Evolutionary conservation across 2,888 invertebrate species (phyloP).

Genomic region (Ligdia adustata): DNA sequence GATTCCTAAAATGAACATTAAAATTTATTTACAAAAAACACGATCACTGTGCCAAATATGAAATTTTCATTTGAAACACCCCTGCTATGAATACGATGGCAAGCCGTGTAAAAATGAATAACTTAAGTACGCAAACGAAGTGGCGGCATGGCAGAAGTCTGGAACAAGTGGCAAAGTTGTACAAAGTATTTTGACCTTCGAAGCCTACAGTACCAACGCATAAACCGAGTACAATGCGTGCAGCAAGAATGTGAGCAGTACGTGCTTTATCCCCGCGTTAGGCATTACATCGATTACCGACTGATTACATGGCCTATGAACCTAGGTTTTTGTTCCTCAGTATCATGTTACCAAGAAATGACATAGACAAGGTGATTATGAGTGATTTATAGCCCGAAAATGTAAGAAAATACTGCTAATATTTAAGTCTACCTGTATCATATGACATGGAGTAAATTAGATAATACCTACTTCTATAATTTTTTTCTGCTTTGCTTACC

Average conservation of each 20-base stretch:
- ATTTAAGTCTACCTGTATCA: too few species aligned
- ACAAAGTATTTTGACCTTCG: slow-evolving; percentile 15
- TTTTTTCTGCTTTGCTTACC: too few species aligned
- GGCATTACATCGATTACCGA: slow-evolving; percentile 46
- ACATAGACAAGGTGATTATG: slow-evolving; percentile 15
- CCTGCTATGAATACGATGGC: too few species aligned
- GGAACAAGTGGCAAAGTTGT: background rate
- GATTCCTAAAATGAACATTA: too few species aligned
- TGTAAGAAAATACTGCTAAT: background rate
- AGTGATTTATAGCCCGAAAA: slow-evolving; percentile 5
- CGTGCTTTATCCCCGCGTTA: slow-evolving; percentile 40
- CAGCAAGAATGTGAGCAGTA: slow-evolving; percentile 28
- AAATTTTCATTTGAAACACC: too few species aligned
- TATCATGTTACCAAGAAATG: slow-evolving; percentile 40
- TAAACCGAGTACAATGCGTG: slow-evolving; percentile 26
- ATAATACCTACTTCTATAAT: too few species aligned
- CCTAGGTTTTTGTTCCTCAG: slow-evolving; percentile 50
- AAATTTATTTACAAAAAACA: too few species aligned
- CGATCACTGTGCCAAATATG: too few species aligned
- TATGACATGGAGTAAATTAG: too few species aligned
- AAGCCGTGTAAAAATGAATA: too few species aligned
- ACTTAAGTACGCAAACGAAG: too few species aligned
- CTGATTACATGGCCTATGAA: slow-evolving; percentile 58
- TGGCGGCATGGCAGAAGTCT: too few species aligned
- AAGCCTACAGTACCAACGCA: background rate